Percentiles rank a stretch among this genome's conserved stretches.
Conservation (phyloP, 2,888 invertebrate species). For the Gortyna flavago region DNA sequence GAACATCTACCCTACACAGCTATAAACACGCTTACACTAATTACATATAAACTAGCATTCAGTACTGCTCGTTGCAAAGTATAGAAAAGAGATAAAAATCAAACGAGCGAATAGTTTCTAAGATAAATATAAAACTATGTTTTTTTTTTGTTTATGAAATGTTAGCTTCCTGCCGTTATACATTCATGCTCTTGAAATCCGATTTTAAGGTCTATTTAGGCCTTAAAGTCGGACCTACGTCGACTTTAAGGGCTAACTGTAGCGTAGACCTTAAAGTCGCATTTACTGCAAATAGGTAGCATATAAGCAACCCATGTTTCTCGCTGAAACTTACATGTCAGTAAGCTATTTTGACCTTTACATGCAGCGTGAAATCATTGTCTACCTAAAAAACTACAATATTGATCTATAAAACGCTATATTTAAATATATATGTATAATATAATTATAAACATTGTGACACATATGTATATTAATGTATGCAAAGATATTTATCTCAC, state of each 20-base stretch:
- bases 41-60: slow-evolving; percentile 69
- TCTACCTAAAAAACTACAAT: slow-evolving; percentile 66
- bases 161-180: slow-evolving; percentile 39
- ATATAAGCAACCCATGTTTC: slow-evolving; percentile 41
- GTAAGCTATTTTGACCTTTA: slow-evolving; percentile 52
- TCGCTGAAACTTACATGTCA: slow-evolving; percentile 23
- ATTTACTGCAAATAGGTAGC: slow-evolving; percentile 29
- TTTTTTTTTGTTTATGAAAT: slow-evolving; percentile 40
- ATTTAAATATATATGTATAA: slow-evolving; percentile 67
- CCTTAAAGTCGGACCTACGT: slow-evolving; percentile 5
- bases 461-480: slow-evolving; percentile 53
- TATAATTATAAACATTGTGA: slow-evolving; percentile 69
- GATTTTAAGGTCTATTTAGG: slow-evolving; percentile 9
- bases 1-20: slow-evolving; percentile 72
- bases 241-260: not conserved
- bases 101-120: slow-evolving; percentile 77
- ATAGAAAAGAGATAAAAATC: slow-evolving; percentile 68
- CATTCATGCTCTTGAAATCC: slow-evolving; percentile 20
- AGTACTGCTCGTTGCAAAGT: slow-evolving; percentile 78
- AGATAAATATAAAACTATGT: slow-evolving; percentile 61
- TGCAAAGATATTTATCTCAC: slow-evolving; percentile 54
- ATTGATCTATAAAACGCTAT: slow-evolving; percentile 70
- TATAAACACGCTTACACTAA: slow-evolving; percentile 75
- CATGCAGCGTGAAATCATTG: slow-evolving; percentile 60
- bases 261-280: slow-evolving; percentile 11